phyloP scores from a whole-genome alignment of 2,113 vertebrate species.

The Condylura cristata region DNA sequence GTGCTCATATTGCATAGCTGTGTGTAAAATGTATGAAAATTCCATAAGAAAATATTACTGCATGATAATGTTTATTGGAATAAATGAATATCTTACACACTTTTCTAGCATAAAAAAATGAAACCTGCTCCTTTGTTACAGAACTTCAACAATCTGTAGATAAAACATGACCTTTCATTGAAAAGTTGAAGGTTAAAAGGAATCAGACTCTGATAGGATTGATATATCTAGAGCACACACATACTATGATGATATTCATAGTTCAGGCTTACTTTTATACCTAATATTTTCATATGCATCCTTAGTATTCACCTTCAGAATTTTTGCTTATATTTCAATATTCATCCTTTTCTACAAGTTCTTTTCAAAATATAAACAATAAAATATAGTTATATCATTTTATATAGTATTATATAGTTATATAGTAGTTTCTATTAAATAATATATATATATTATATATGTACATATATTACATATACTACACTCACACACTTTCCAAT shows the following conservation, averaged over 20 bases:
- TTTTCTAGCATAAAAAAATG: neutral
- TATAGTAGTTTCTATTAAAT: too few species aligned
- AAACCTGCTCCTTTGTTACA: neutral
- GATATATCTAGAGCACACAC: neutral
- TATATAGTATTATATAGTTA: too few species aligned
- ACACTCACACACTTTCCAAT: neutral
- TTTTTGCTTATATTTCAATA: neutral
- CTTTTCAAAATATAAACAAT: neutral
- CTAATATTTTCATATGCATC: neutral
- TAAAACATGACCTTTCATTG: neutral
- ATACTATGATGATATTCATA: neutral
- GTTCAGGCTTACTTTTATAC: neutral
- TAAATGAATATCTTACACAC: neutral
- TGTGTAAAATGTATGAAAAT: conserved; percentile 2
- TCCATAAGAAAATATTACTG: neutral
- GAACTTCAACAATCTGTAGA: neutral
- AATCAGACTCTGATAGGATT: neutral
- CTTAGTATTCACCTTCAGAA: neutral
- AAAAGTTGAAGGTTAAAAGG: neutral
- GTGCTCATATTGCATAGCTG: neutral
- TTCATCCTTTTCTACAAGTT: neutral
- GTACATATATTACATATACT: too few species aligned
- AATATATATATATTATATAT: too few species aligned
- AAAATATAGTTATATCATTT: too few species aligned
- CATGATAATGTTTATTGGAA: neutral